Percentiles rank a stretch among this genome's conserved stretches.
phyloP scores from a whole-genome alignment of 53 echinoderm and acorn worm species.

The Astropecten irregularis region DNA sequence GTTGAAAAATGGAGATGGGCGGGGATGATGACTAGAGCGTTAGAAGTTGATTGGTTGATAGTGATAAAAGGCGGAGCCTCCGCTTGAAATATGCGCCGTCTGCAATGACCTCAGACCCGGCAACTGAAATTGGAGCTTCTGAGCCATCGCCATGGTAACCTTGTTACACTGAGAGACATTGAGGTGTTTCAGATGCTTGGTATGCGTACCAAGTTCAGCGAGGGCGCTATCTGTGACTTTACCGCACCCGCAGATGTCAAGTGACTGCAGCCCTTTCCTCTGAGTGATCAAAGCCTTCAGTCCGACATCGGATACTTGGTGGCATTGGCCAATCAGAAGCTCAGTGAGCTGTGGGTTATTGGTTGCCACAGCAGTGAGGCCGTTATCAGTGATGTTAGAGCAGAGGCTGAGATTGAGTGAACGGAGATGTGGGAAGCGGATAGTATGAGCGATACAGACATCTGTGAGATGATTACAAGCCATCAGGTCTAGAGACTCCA shows the following conservation, averaged over 20 bases:
- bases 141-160: slow-evolving; percentile 69
- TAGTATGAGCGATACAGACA: slow-evolving; percentile 66
- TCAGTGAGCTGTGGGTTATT: slow-evolving; percentile 71
- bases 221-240: slow-evolving; percentile 53
- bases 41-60: slow-evolving; percentile 39
- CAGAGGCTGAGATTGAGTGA: slow-evolving; percentile 83
- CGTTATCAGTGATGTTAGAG: slow-evolving; percentile 79
- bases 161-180: slow-evolving; percentile 60
- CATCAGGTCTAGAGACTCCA: slow-evolving; percentile 75
- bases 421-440: slow-evolving; percentile 73
- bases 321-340: slow-evolving; percentile 85
- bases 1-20: background rate
- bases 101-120: slow-evolving; percentile 65
- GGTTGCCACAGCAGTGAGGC: slow-evolving; percentile 61
- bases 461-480: slow-evolving; percentile 88
- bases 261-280: slow-evolving; percentile 19
- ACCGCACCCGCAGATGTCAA: slow-evolving; percentile 57
- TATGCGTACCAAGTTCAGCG: background rate
- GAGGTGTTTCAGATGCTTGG: slow-evolving; percentile 54
- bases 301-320: slow-evolving; percentile 59
- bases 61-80: slow-evolving; percentile 35
- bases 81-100: slow-evolving; percentile 49
- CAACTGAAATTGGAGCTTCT: slow-evolving; percentile 25
- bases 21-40: background rate
- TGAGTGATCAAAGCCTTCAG: slow-evolving; percentile 24